phyloP scores from a whole-genome alignment of 2,888 invertebrate species.

The Hydraecia micacea region DNA sequence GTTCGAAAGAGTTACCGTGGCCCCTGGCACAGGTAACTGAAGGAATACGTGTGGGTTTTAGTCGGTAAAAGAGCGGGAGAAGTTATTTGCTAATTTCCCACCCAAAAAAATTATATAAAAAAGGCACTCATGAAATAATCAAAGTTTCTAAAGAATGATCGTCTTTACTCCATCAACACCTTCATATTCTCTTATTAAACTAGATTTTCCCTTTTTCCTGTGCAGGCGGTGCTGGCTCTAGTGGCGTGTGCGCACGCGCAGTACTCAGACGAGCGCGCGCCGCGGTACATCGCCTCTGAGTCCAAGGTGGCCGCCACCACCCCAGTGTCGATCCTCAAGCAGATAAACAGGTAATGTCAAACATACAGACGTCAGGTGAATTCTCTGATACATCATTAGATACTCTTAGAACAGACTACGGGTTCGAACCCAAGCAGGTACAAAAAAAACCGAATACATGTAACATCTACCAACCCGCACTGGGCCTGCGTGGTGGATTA shows the following conservation, averaged over 20 bases:
- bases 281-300: conserved; percentile 88
- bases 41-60: too few relatives aligned
- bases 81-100: too few relatives aligned
- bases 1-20: too few relatives aligned
- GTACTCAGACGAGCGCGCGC: conserved; percentile 85
- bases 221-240: conserved; percentile 75
- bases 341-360: conserved; percentile 93
- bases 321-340: conserved; percentile 95
- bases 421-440: not conserved
- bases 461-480: not conserved
- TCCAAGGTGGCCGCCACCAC: conserved; percentile 91
- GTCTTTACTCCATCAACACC: not conserved
- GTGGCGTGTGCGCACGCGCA: conserved; percentile 81
- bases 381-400: not conserved
- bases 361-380: not conserved
- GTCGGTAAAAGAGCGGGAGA: too few relatives aligned
- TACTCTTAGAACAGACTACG: not conserved
- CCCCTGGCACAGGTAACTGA: too few relatives aligned
- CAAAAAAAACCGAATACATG: not conserved
- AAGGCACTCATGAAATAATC: not conserved
- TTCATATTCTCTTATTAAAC: not conserved
- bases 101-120: too few relatives aligned
- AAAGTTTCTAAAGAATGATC: not conserved
- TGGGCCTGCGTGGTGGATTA: not conserved
- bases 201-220: not conserved